Base-by-base conservation (phyloP, 2,888 invertebrate genomes). In the Ischnura elegans region DNA sequence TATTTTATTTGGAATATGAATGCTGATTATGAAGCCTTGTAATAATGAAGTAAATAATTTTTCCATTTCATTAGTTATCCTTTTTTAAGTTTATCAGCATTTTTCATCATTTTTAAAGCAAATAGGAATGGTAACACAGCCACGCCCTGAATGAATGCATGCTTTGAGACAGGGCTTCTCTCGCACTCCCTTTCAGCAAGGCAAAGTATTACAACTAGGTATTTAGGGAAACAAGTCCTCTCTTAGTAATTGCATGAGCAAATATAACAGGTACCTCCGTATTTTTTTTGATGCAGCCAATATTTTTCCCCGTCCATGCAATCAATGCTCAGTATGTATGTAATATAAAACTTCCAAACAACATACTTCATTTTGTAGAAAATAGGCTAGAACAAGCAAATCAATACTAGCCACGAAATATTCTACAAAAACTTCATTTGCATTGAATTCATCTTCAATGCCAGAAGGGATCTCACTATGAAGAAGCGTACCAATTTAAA, bases 241-340 rank as follows among this genome's bases (percentile, higher is more conserved):
- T 16, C 90, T 61, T 43, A 43, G 61, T 90, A 90, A 90, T 90
- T 51, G 90, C 90, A 90, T 90, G 90, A 90, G 90, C 90, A 90
- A 90, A 90, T 90, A 90, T 90, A 90, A 90, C 90, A 90, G 90
- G 90, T 90, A 90, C 90, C 61, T 61, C 90, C 61, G 90, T 90
- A 90, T 55, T 90, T 90, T 43, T 55, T 90, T 43, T 55, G 61
- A 90, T 61, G 42, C 55, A 90, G 51, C 55, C 55, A 61, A 90
- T 43, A 90, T 61, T 43, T 90, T 55, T 51, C 51, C 90, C 55
- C 25, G 61, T 90, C 43, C 61, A 90, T 90, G 43, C 43, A 90
- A 90, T 43, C 90, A 61, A 61, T 43, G 43, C 55, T 43, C 43
- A 90, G 90, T 90, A 55, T 90, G 90, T 90, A 55, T 90, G 61